These are phyloP conservation scores for Tenebrio molitor DNA, from an alignment of 1,140 invertebrate species.

Conservation along the genomic window DNA sequence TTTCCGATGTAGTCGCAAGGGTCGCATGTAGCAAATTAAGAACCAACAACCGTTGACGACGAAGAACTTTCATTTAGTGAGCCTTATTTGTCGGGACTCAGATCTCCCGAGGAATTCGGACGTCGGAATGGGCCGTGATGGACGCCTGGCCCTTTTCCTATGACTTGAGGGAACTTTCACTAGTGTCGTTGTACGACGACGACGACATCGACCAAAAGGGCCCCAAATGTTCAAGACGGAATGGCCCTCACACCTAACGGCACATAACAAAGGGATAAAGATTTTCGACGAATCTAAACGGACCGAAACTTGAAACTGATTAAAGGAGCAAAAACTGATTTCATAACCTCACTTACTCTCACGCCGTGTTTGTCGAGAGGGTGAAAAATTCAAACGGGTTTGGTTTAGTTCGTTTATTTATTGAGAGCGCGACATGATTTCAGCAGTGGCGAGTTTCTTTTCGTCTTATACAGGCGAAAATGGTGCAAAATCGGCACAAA, in stretches of 20 bases:
- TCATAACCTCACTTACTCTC: not conserved
- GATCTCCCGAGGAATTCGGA: constrained; percentile 24
- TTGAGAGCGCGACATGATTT: too few species aligned
- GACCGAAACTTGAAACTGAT: not conserved
- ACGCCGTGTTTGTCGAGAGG: too few species aligned
- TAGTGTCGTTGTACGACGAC: not conserved
- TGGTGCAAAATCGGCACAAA: too few species aligned
- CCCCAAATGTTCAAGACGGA: constrained; percentile 13
- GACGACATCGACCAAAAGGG: constrained; percentile 12
- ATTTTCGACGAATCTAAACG: not conserved
- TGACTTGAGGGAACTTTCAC: not conserved
- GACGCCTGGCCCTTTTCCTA: constrained; percentile 15
- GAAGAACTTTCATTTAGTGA: constrained; percentile 13
- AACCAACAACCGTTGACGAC: constrained; percentile 1
- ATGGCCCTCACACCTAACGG: constrained; percentile 5
- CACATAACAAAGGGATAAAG: constrained; percentile 6
- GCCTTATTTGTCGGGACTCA: constrained; percentile 19
- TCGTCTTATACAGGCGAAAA: too few species aligned
- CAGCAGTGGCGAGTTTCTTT: too few species aligned
- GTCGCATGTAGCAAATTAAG: not conserved
- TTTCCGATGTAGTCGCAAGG: not conserved
- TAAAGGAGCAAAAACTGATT: constrained; percentile 11
- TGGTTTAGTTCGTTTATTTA: too few species aligned
- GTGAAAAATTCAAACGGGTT: too few species aligned
- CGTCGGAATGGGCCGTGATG: constrained; percentile 21